Percentiles rank a stretch among this genome's conserved stretches.
phyloP scores from a whole-genome alignment of 2,888 invertebrate genomes.

The Phortica okadai region DNA sequence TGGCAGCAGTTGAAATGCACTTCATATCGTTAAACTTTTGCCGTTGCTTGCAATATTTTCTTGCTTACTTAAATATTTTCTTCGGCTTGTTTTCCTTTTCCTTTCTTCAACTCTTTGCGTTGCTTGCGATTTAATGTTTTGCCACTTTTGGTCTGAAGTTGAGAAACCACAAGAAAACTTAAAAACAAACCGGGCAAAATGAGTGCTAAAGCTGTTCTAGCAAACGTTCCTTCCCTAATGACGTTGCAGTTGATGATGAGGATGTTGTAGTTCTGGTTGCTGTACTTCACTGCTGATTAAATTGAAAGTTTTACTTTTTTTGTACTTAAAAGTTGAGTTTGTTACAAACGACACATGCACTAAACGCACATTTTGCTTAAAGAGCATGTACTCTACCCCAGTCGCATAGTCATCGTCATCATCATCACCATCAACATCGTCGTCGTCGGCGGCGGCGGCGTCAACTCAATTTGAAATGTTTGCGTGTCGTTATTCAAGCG shows the following conservation, averaged over 20 bases:
- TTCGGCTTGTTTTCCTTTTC: neutral
- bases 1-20: conserved; percentile 22
- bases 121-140: conserved; percentile 23
- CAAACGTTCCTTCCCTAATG: neutral
- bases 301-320: conserved; percentile 13
- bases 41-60: neutral
- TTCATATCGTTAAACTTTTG: conserved; percentile 29
- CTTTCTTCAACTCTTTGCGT: neutral
- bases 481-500: conserved; percentile 47
- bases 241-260: too few relatives aligned
- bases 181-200: neutral
- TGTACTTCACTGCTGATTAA: conserved; percentile 9
- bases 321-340: neutral
- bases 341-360: too few relatives aligned
- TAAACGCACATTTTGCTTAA: neutral
- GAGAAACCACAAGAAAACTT: conserved; percentile 16
- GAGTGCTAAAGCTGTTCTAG: neutral
- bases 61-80: conserved; percentile 26
- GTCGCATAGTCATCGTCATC: neutral
- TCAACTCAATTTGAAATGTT: neutral
- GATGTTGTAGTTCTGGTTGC: neutral
- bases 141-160: conserved; percentile 3
- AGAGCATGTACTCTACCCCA: neutral
- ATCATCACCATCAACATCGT: neutral
- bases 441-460: neutral